Conservation (phyloP, 92 coral and sea anemone species). For the Umimayanthus chanpuru region DNA sequence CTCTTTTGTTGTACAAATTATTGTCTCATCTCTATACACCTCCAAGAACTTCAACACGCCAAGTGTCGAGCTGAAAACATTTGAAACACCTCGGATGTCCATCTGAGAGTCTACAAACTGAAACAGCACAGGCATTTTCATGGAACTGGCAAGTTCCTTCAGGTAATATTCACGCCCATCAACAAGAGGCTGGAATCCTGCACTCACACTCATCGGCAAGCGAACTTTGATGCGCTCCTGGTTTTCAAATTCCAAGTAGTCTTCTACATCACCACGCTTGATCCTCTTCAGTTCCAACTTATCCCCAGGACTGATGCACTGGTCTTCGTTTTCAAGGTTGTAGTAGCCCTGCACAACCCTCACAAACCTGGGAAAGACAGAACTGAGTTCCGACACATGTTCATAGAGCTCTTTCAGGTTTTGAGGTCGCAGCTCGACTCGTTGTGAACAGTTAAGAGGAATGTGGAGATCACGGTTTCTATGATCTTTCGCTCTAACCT, state of each 20-base stretch:
- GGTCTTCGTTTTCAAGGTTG: slow-evolving; percentile 68
- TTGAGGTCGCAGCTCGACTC: slow-evolving; percentile 89
- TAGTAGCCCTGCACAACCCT: slow-evolving; percentile 92
- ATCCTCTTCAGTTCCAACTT: slow-evolving; percentile 75
- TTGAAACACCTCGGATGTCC: slow-evolving; percentile 55
- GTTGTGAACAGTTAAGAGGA: slow-evolving; percentile 87
- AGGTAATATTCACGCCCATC: slow-evolving; percentile 95
- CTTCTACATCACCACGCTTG: slow-evolving; percentile 62
- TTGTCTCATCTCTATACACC: slow-evolving; percentile 67
- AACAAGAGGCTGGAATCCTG: slow-evolving; percentile 89
- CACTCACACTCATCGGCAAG: slow-evolving; percentile 73
- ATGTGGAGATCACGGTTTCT: slow-evolving; percentile 78
- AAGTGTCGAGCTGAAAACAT: slow-evolving; percentile 73
- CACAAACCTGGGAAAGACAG: slow-evolving; percentile 73
- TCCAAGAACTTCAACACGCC: slow-evolving; percentile 74
- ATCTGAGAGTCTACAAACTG: slow-evolving; percentile 73
- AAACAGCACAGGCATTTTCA: slow-evolving; percentile 71
- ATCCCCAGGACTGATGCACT: slow-evolving; percentile 87
- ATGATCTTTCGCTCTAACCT: slow-evolving; percentile 80
- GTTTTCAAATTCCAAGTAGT: slow-evolving; percentile 60
- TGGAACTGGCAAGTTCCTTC: slow-evolving; percentile 60
- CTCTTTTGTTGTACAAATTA: slow-evolving; percentile 85
- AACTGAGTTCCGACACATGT: slow-evolving; percentile 69
- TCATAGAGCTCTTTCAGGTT: slow-evolving; percentile 83
- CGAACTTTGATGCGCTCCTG: slow-evolving; percentile 70